Evolutionary conservation across 92 coral and sea anemone genomes (phyloP), one percentile per base, ranked within the genome.

Genomic region (Siderastrea radians): DNA sequence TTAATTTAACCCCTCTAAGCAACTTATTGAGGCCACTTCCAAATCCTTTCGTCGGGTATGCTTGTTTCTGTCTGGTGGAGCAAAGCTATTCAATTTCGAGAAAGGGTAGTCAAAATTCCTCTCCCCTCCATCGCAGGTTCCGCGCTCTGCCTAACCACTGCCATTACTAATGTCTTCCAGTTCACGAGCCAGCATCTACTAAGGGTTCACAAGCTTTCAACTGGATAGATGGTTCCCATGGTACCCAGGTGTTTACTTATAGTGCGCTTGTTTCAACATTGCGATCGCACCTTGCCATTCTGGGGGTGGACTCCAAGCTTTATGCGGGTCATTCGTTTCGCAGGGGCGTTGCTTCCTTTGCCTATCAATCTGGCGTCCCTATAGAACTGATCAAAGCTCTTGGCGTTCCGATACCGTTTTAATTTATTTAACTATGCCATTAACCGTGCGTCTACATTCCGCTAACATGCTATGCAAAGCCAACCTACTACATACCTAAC

Each of bases 311-410:
- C 50, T 49, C 73, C 4, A 68, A 8, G 50, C 73, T 45, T 68
- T 68, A 19, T 49, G 73, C 73, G 4, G 73, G 73, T 4, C 73
- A 68, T 45, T 45, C 73, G 5, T 68, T 68, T 68, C 73, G 71
- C 48, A 66, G 71, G 46, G 71, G 71, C 48, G 71, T 61, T 61
- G n/a, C 38, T 26, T 26, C 38, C 38, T 26, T 26, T 26, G 38
- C 38, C 38, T 26, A 26, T 26, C 38, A 26, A 26, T 26, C 38
- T 26, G 38, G 38, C 38, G 38, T 26, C 38, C 38, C 38, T 26
- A 26, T 26, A 26, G 65, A 61, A 61, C 16, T 61, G 16, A 13
- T 61, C 38, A 26, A 61, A 14, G 65, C 17, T 61, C 19, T 61
- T 61, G 65, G 65, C 65, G 65, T 12, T 61, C 65, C 19, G 19